These are phyloP conservation scores for Epistrophe eligans DNA, from an alignment of 2,888 invertebrate species.

Conservation along the genomic window DNA sequence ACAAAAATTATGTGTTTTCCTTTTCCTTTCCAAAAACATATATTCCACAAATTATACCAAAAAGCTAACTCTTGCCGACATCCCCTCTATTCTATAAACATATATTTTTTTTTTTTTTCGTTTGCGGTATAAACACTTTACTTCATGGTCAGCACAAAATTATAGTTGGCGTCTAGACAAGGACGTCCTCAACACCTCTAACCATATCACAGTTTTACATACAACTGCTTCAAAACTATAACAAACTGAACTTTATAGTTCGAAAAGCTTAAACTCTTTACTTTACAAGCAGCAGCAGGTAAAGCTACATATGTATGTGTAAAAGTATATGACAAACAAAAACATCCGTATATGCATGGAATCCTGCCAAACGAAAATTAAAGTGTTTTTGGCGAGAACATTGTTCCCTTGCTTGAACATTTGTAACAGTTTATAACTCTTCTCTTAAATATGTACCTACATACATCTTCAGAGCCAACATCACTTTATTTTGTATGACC, in stretches of 20 bases:
- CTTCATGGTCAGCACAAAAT: conserved; percentile 2
- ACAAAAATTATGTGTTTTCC: too few species aligned
- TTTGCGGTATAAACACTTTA: background rate
- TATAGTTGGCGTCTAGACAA: conserved; percentile 33
- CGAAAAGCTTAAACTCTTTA: background rate
- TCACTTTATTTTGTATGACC: background rate
- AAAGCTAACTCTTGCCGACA: too few species aligned
- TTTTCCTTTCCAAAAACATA: too few species aligned
- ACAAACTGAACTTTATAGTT: conserved; percentile 7
- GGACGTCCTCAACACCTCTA: background rate
- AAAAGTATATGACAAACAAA: background rate
- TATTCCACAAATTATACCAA: too few species aligned
- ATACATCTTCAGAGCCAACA: conserved; percentile 37
- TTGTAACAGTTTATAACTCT: conserved; percentile 2
- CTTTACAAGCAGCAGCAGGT: background rate
- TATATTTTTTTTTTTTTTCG: background rate
- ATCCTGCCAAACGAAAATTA: conserved; percentile 54
- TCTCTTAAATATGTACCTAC: too few species aligned
- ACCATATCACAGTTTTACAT: conserved; percentile 3
- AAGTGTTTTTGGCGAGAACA: conserved; percentile 65
- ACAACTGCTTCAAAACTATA: conserved; percentile 15
- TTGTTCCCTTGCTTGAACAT: conserved; percentile 41
- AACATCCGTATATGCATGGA: background rate
- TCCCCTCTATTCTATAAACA: too few species aligned
- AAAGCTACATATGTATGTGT: too few species aligned